Evolutionary conservation across 1,140 invertebrate species (phyloP), one percentile per base, ranked within the genome.

Genomic region (Drosophila lowei): DNA sequence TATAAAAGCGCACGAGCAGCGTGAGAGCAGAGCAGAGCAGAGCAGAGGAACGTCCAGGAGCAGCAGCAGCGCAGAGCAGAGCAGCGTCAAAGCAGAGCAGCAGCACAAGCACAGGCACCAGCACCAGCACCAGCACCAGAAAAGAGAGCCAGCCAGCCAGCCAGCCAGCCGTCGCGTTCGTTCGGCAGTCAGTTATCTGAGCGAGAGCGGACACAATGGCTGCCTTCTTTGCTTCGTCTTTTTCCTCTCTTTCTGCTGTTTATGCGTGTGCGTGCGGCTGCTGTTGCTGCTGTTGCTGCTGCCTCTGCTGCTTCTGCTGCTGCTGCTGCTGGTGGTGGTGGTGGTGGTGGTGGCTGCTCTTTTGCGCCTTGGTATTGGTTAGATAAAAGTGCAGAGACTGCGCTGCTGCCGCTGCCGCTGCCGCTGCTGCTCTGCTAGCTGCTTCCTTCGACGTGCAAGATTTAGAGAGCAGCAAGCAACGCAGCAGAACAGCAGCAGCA

Each of bases 351-450:
- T 56, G 71, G 68, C 57, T 60, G 73, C 46, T 52, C 58, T 63
- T 41, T 58, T 28, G 49, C 50, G 56, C 60, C 42, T 42, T 84
- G 64, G 80, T 86, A 79, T 86, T 77, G 59, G 81, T 86, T 86
- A 86, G 81, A 86, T 86, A 86, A 86, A 86, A 67, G 52, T 78
- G 79, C 79, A 84, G 60, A 58, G 54, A 47, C 15, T 18, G 44
- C 44, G 9, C 15, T 11, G 44, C 44, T 3, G 70, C 48, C 15
- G 64, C 30, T 11, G 30, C 30, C 11, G 65, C 54, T 44, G 53
- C 34, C 15, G 54, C 21, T 25, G 55, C 30, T 48, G 60, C 8
- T 30, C 28, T 28, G 28, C 28, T 9, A 13, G 48, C 57, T 21
- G 64, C 58, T 23, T 34, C 38, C 46, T 54, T 42, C 28, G 48